phyloP scores from a whole-genome alignment of 1,140 invertebrate genomes.

The Pogonus chalceus region DNA sequence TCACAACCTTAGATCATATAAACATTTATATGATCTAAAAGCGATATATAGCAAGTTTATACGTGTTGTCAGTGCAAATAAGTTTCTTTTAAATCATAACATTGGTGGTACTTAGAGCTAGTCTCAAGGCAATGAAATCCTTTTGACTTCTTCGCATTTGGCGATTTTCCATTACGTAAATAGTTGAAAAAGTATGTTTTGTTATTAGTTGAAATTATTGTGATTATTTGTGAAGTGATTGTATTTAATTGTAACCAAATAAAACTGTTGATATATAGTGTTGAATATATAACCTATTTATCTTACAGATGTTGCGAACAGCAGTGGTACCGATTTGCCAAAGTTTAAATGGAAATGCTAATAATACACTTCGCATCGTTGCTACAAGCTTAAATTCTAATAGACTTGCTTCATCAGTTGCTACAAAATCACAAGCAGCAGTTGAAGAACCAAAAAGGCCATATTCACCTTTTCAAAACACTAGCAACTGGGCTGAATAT shows the following conservation, averaged over 20 bases:
- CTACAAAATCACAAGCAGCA: background rate
- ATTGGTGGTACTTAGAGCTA: too few relatives aligned
- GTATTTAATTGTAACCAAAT: too few relatives aligned
- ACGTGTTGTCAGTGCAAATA: too few relatives aligned
- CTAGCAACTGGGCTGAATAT: slow-evolving; percentile 61
- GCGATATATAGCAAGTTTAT: too few relatives aligned
- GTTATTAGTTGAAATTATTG: background rate
- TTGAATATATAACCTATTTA: background rate
- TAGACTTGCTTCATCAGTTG: background rate
- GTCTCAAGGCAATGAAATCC: background rate
- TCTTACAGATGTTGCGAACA: slow-evolving; percentile 24
- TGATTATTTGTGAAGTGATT: background rate
- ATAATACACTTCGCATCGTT: background rate
- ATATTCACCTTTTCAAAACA: slow-evolving; percentile 69
- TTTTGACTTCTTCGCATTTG: background rate
- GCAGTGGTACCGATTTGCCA: slow-evolving; percentile 20
- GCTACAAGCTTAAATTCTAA: background rate
- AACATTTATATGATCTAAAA: too few relatives aligned
- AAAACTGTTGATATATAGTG: background rate
- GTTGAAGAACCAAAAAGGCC: slow-evolving; percentile 34
- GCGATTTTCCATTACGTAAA: background rate
- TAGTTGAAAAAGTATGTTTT: background rate
- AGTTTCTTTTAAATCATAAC: too few relatives aligned
- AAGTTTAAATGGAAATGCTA: slow-evolving; percentile 14
- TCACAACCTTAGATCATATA: too few relatives aligned